phyloP scores from a whole-genome alignment of 2,888 invertebrate genomes.

The Dione vanillae region DNA sequence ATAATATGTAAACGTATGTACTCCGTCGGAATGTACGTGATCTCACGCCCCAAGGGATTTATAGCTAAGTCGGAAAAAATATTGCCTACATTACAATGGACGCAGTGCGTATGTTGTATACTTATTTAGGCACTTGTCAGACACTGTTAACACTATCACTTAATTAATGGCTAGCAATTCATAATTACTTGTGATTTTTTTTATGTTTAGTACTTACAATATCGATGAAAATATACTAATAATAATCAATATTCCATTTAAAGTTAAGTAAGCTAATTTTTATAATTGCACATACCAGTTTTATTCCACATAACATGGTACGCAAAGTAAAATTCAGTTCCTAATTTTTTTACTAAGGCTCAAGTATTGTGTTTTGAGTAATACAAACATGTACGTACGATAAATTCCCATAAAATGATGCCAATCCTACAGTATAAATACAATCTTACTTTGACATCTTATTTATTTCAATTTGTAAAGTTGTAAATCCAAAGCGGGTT shows the following conservation, averaged over 20 bases:
- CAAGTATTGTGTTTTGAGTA: too few relatives aligned
- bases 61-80: conserved; percentile 50
- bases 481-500: conserved; percentile 25
- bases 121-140: conserved; percentile 36
- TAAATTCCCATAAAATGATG: conserved; percentile 15
- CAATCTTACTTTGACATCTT: conserved; percentile 30
- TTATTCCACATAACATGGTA: too few relatives aligned
- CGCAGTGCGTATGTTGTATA: conserved; percentile 44
- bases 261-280: too few relatives aligned
- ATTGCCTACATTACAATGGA: conserved; percentile 48
- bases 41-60: conserved; percentile 49
- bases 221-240: background rate
- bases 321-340: too few relatives aligned
- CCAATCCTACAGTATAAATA: conserved; percentile 26
- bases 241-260: background rate
- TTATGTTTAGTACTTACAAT: background rate
- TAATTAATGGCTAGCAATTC: conserved; percentile 6
- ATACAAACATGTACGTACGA: background rate
- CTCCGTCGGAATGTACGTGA: conserved; percentile 45
- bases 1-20: conserved; percentile 44
- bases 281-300: too few relatives aligned
- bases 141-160: conserved; percentile 6
- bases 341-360: too few relatives aligned
- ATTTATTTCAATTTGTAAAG: conserved; percentile 33
- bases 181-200: conserved; percentile 2